phyloP scores from a whole-genome alignment of 2,797 vertebrate species.

The Hylomyscus alleni region DNA sequence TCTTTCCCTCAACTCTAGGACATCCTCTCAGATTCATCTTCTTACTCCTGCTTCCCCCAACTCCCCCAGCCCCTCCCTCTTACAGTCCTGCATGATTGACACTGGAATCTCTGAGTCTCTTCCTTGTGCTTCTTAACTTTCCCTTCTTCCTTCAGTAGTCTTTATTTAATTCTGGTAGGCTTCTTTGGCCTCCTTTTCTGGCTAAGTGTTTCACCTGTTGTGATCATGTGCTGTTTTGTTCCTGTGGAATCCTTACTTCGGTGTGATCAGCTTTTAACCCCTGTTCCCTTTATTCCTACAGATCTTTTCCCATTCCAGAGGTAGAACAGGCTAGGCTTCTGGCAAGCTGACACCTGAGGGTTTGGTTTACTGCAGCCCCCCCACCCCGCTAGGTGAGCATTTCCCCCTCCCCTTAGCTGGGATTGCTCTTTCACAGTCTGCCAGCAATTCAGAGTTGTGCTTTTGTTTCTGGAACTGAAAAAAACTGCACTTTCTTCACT shows the following conservation, averaged over 20 bases:
- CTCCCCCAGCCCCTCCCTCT: too few species aligned
- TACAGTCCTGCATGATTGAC: background rate
- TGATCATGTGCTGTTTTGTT: background rate
- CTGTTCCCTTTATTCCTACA: background rate
- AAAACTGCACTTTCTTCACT: background rate
- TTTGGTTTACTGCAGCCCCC: background rate
- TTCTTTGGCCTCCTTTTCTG: background rate
- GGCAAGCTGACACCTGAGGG: background rate
- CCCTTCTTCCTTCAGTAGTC: background rate
- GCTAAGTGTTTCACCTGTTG: background rate
- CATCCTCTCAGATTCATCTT: rapidly evolving
- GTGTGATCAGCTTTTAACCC: background rate
- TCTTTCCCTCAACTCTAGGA: background rate
- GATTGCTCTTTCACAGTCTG: background rate
- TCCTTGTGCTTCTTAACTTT: background rate
- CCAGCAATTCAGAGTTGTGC: background rate
- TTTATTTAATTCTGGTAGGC: background rate
- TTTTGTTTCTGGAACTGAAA: background rate
- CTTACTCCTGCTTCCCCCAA: rapidly evolving
- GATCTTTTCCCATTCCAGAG: background rate
- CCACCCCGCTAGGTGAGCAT: background rate
- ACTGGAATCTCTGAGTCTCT: background rate
- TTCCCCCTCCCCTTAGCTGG: background rate
- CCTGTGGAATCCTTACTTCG: background rate
- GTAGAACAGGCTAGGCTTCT: background rate